These are phyloP conservation scores for Cyprinella venusta DNA, from an alignment of 2,797 vertebrate genomes.

Conservation along the genomic window DNA sequence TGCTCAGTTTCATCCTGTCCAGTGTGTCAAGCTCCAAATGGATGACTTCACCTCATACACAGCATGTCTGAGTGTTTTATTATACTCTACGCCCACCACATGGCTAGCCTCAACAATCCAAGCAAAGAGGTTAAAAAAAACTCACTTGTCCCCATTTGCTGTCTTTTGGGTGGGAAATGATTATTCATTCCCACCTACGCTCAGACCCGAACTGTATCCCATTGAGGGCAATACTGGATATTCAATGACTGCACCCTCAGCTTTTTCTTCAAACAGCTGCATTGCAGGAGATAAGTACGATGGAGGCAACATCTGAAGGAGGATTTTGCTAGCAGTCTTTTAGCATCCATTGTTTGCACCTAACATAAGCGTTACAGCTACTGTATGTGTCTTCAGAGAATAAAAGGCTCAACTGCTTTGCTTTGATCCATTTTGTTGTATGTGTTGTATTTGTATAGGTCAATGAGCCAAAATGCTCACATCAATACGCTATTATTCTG, in stretches of 20 bases:
- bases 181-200: slow-evolving; percentile 44
- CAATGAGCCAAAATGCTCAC: not conserved
- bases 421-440: not conserved
- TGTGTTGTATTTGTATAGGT: not conserved
- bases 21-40: not conserved
- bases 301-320: slow-evolving; percentile 29
- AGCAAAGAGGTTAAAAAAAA: slow-evolving; percentile 4
- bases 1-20: not conserved
- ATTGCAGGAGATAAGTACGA: slow-evolving; percentile 36
- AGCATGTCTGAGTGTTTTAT: slow-evolving; percentile 10
- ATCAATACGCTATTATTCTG: not conserved
- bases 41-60: slow-evolving; percentile 1
- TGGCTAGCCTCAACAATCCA: slow-evolving; percentile 14
- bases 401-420: not conserved
- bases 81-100: not conserved
- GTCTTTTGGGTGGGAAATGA: slow-evolving; percentile 40
- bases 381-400: not conserved
- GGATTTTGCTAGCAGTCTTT: slow-evolving; percentile 40
- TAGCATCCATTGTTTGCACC: slow-evolving; percentile 19
- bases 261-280: slow-evolving; percentile 37
- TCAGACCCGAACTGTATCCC: slow-evolving; percentile 20
- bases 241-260: slow-evolving; percentile 11
- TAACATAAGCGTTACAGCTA: not conserved
- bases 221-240: slow-evolving; percentile 16
- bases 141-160: slow-evolving; percentile 32